These are phyloP conservation scores for Lacerta viridis DNA, from an alignment of 2,797 vertebrate genomes.

Conservation along the genomic window DNA sequence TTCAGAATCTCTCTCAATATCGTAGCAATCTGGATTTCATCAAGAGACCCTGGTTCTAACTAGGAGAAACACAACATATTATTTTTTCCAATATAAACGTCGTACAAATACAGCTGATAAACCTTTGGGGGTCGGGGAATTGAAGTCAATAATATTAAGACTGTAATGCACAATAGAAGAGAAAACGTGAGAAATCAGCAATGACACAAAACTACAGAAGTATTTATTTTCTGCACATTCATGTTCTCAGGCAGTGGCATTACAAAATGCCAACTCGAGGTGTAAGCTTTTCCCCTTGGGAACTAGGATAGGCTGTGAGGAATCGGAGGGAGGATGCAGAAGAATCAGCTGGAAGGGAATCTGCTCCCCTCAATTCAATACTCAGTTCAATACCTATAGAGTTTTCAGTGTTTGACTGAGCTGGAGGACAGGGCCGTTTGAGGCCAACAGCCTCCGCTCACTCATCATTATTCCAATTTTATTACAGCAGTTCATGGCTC, in stretches of 20 bases:
- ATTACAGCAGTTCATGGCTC: background rate
- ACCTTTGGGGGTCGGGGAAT: background rate
- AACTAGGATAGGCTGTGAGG: background rate
- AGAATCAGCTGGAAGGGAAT: background rate
- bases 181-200: background rate
- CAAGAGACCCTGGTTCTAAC: slow-evolving; percentile 94
- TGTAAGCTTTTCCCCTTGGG: background rate
- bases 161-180: background rate
- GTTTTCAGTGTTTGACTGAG: too few species aligned
- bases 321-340: background rate
- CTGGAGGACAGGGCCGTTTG: too few species aligned
- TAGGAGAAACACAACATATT: slow-evolving; percentile 66
- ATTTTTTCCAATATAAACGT: slow-evolving; percentile 17
- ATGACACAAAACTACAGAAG: background rate
- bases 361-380: too few species aligned
- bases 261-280: background rate
- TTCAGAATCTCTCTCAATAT: slow-evolving; percentile 97
- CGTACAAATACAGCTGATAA: background rate
- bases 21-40: slow-evolving; percentile 96
- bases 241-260: background rate
- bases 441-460: background rate
- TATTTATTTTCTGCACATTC: background rate
- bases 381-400: too few species aligned
- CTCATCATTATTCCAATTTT: background rate
- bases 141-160: too few species aligned